These are phyloP conservation scores for Melospiza georgiana DNA, from an alignment of 2,113 vertebrate genomes.

Conservation along the genomic window DNA sequence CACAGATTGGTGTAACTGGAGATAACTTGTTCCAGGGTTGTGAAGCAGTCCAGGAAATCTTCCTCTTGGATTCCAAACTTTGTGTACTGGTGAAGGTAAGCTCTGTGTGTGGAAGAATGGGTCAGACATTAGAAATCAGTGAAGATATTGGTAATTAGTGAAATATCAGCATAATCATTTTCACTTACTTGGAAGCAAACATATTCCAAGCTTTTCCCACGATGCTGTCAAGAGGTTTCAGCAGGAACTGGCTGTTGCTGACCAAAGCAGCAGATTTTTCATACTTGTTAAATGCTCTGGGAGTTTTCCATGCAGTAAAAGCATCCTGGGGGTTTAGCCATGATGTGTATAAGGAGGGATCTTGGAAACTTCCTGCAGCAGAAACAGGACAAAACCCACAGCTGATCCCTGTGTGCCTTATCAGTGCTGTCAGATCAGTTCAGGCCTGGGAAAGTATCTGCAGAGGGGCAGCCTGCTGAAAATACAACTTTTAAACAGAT, in stretches of 20 bases:
- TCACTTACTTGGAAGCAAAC: constrained; percentile 95
- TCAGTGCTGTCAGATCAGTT: background rate
- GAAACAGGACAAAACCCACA: background rate
- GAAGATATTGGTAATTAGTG: background rate
- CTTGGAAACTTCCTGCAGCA: constrained; percentile 81
- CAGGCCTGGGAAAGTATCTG: background rate
- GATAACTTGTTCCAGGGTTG: constrained; percentile 90
- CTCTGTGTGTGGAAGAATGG: constrained; percentile 73
- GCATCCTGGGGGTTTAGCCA: constrained; percentile 83
- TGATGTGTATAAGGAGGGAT: constrained; percentile 85
- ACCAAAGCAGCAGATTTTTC: constrained; percentile 90
- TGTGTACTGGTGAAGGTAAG: constrained; percentile 92
- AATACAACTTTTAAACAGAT: background rate
- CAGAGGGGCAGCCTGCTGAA: background rate
- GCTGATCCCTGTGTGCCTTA: background rate
- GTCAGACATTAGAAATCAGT: background rate
- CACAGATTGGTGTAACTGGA: constrained; percentile 86
- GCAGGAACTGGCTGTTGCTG: constrained; percentile 92
- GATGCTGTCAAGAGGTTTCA: constrained; percentile 86
- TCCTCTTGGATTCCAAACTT: constrained; percentile 93
- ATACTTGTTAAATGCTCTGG: constrained; percentile 88
- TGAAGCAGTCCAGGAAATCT: constrained; percentile 92
- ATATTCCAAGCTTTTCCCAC: constrained; percentile 97
- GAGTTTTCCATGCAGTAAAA: constrained; percentile 83
- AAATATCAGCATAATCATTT: background rate